A percentile compares a stretch with the other conserved stretches of the same genome.
phyloP scores from a whole-genome alignment of 92 coral and sea anemone genomes.

The Porites evermanni region DNA sequence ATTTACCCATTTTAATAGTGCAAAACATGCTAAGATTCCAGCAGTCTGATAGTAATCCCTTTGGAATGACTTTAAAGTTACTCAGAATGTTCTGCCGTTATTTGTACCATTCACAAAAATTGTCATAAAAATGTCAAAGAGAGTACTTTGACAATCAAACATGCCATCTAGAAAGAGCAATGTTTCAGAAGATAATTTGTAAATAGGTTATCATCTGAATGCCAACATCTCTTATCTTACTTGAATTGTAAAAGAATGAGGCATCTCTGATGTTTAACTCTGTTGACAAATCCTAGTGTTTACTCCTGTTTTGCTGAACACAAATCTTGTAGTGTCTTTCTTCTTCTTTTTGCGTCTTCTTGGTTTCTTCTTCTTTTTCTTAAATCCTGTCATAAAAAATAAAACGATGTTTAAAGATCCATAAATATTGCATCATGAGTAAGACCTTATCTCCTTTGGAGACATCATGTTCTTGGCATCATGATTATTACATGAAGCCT shows the following conservation, averaged over 20 bases:
- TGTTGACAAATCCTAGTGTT: neutral
- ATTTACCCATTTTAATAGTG: neutral
- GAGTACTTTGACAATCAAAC: no score
- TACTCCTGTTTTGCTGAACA: neutral
- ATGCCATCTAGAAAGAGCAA: no score
- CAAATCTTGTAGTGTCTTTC: conserved; percentile 40
- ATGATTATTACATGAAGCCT: no score
- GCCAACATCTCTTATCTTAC: neutral
- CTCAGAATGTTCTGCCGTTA: neutral
- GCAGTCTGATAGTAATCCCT: neutral
- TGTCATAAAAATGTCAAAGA: no score
- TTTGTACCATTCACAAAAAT: no score
- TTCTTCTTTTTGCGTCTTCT: conserved; percentile 60
- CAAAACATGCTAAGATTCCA: neutral
- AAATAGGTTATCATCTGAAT: neutral
- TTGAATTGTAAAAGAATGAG: neutral
- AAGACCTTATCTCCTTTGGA: neutral
- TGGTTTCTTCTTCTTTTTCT: conserved; percentile 66
- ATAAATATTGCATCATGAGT: neutral
- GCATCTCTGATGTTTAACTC: neutral
- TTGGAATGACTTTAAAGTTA: neutral
- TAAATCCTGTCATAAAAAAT: conserved; percentile 35
- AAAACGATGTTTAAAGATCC: neutral
- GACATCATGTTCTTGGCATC: neutral
- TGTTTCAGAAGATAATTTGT: no score